A percentile compares a stretch with the other conserved stretches of the same genome.
These are phyloP conservation scores for Lithobates sylvaticus DNA, from an alignment of 2,797 vertebrate genomes.

Conservation along the genomic window DNA sequence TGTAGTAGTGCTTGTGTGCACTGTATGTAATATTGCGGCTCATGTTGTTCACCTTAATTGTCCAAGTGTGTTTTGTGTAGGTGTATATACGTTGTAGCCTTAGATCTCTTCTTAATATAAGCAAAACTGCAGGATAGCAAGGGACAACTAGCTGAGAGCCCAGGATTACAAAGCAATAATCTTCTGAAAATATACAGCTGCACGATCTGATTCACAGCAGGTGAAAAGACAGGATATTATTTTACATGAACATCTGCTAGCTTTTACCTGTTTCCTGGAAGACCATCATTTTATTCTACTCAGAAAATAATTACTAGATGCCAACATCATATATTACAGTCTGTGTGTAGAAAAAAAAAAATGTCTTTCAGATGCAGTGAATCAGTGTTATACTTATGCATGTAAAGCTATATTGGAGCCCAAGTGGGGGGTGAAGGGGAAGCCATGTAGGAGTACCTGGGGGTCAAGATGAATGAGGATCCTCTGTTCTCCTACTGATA, in stretches of 20 bases:
- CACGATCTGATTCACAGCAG: slow-evolving; percentile 43
- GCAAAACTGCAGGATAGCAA: background rate
- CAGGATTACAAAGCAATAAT: slow-evolving; percentile 35
- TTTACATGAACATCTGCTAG: slow-evolving; percentile 49
- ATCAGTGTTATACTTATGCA: too few relatives aligned
- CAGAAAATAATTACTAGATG: slow-evolving; percentile 4
- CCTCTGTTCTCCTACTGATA: too few relatives aligned
- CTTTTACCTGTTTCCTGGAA: slow-evolving; percentile 55
- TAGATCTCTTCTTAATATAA: slow-evolving; percentile 27
- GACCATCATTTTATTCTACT: slow-evolving; percentile 36
- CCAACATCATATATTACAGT: background rate
- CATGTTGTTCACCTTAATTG: background rate
- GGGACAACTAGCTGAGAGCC: slow-evolving; percentile 23
- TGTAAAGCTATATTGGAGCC: too few relatives aligned
- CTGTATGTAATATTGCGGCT: background rate
- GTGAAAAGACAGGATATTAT: slow-evolving; percentile 26
- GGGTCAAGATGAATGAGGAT: too few relatives aligned
- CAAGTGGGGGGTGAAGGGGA: too few relatives aligned
- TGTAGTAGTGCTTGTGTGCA: background rate
- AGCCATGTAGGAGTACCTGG: too few relatives aligned
- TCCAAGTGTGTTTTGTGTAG: background rate
- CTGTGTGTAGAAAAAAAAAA: background rate
- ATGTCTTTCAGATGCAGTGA: too few relatives aligned
- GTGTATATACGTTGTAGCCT: background rate
- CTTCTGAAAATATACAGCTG: slow-evolving; percentile 33